Base-by-base conservation (phyloP, 2,888 invertebrate species). In the Cabera pusaria region DNA sequence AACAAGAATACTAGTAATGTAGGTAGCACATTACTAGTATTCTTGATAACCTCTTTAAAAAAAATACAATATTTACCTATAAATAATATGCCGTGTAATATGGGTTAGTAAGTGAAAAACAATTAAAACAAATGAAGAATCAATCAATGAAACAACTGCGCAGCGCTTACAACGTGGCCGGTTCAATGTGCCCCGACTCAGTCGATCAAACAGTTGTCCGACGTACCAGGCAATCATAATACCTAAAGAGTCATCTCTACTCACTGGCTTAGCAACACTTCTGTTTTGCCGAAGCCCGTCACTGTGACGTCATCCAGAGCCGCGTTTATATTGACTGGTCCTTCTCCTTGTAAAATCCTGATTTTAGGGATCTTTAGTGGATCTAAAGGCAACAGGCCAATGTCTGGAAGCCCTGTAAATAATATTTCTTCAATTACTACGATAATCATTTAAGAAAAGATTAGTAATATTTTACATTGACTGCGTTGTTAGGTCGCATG, bases 261-360 rank as follows among this genome's bases (percentile, higher is more conserved):
- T 90, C 64, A 92, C 92, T 85, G 90, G 84, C 92, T 93, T 51
- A 90, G 83, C 48, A 92, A 76, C 40, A 94, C 90, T 59, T 90
- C 74, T 21, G 92, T 90, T 48, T 91, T 75, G 17, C 91, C 92
- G 61, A 94, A 92, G 27, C 94, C 94, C 7, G 90, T 82, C 6
- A 93, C 91, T 1, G 87, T 83, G 37, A 93, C 91, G 60, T 94
- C 89, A 49, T 92, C 91, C 16, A 94, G 75, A 8, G 93, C 93
- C 10, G 93, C 93, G 54, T 93, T 94, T 0, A 94, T 91, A 57
- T 91, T 92, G 1, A 93, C 92, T 1, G 93, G 92, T 14, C 93
- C 93, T 28, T 92, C 91, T 9, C 93, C 93, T 84, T 93, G 93
- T 28, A 92, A 78, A 59, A 94, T 93, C 67, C 90, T 85, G 58